Evolutionary conservation across 2,888 invertebrate genomes (phyloP).

Genomic region (Lasiommata megera): DNA sequence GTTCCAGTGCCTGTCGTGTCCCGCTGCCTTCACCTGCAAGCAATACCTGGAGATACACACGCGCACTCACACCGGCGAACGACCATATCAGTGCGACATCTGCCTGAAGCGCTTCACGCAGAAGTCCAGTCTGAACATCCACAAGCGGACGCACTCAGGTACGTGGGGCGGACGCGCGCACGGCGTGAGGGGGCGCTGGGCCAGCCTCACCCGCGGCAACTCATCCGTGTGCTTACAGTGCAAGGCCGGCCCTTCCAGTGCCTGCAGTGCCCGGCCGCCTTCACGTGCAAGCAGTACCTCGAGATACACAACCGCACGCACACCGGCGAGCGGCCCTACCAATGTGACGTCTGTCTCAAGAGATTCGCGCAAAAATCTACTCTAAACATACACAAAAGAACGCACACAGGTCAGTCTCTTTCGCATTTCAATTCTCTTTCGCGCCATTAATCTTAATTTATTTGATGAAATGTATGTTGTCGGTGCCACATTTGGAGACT

Average conservation of each 20-base stretch:
- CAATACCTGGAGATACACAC: constrained; percentile 83
- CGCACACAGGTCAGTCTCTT: constrained; percentile 83
- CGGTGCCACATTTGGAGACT: constrained; percentile 68
- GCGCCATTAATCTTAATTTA: constrained; percentile 18
- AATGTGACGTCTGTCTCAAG: constrained; percentile 89
- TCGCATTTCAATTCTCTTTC: constrained; percentile 2
- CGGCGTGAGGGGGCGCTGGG: constrained; percentile 36
- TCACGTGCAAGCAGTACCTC: constrained; percentile 81
- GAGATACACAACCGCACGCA: constrained; percentile 56
- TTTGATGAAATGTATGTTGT: constrained; percentile 51
- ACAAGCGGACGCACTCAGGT: constrained; percentile 80
- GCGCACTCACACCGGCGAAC: constrained; percentile 82
- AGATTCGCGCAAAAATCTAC: constrained; percentile 87
- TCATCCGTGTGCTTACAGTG: constrained; percentile 59
- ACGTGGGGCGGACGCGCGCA: constrained; percentile 51
- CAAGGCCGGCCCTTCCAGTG: constrained; percentile 83
- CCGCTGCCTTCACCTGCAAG: constrained; percentile 82
- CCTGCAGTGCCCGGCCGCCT: constrained; percentile 81
- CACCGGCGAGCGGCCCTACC: constrained; percentile 80
- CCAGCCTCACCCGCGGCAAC: constrained; percentile 40
- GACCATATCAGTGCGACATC: constrained; percentile 86
- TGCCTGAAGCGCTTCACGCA: constrained; percentile 91
- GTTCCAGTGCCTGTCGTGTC: constrained; percentile 81
- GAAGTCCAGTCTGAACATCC: constrained; percentile 91
- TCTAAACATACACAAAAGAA: constrained; percentile 76